A percentile compares a stretch with the other conserved stretches of the same genome.
Evolutionary conservation across 2,113 vertebrate genomes (phyloP).

Genomic region (Hemiprocne comata): DNA sequence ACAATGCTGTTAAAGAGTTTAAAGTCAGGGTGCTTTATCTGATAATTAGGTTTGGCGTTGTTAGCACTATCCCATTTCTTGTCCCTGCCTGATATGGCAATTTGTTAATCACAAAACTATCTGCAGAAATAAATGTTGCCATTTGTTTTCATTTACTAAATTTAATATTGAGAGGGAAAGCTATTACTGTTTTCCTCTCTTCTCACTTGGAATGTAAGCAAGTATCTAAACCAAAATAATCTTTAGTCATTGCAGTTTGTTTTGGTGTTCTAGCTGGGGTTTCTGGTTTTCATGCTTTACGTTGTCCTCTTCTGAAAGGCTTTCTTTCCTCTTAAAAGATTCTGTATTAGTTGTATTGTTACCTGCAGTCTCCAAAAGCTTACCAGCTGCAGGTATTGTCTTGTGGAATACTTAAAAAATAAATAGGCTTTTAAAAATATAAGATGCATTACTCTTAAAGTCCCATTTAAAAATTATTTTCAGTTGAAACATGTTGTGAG

Average conservation of each 20-base stretch:
- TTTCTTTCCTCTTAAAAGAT: not conserved
- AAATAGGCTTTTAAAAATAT: not conserved
- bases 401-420: not conserved
- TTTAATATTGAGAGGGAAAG: not conserved
- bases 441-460: not conserved
- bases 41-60: not conserved
- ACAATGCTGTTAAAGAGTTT: not conserved
- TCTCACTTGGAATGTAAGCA: not conserved
- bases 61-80: not conserved
- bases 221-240: not conserved
- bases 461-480: not conserved
- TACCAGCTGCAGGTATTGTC: not conserved
- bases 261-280: not conserved
- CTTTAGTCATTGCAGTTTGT: not conserved
- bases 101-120: not conserved
- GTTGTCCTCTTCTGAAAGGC: not conserved
- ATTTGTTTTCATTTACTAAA: not conserved
- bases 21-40: not conserved
- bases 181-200: not conserved
- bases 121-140: not conserved
- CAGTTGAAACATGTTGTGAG: not conserved
- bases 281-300: not conserved
- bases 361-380: not conserved
- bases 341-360: not conserved
- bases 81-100: not conserved